These are phyloP conservation scores for Campylorhamphus procurvoides DNA, from an alignment of 2,113 vertebrate genomes.

Conservation along the genomic window DNA sequence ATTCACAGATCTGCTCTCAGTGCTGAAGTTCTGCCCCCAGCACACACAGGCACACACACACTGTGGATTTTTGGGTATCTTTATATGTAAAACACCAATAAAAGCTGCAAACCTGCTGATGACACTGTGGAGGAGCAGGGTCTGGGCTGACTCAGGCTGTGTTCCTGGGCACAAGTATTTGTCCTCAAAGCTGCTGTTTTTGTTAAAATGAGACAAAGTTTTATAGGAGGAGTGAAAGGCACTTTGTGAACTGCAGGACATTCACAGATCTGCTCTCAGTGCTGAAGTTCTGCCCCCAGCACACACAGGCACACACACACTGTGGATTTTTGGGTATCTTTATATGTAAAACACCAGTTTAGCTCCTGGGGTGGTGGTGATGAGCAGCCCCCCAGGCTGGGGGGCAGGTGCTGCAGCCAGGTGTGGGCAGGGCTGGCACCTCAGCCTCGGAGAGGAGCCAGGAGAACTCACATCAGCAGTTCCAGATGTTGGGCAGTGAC, in stretches of 20 bases:
- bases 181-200: not conserved
- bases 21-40: not conserved
- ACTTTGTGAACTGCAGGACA: not conserved
- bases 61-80: not conserved
- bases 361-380: not conserved
- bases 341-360: not conserved
- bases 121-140: too few relatives aligned
- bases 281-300: not conserved
- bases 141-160: not conserved
- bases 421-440: not conserved
- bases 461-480: rapidly evolving
- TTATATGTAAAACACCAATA: not conserved
- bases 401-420: not conserved
- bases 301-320: rapidly evolving
- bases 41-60: rapidly evolving
- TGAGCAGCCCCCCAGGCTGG: not conserved
- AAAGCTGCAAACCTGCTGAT: not conserved
- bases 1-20: not conserved
- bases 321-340: not conserved
- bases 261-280: not conserved
- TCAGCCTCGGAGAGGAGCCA: not conserved
- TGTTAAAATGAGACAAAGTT: not conserved
- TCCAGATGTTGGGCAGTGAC: not conserved
- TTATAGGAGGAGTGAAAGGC: not conserved
- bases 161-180: not conserved